Base-by-base conservation (phyloP, 1,140 invertebrate genomes). In the Neoseiulus cucumeris region DNA sequence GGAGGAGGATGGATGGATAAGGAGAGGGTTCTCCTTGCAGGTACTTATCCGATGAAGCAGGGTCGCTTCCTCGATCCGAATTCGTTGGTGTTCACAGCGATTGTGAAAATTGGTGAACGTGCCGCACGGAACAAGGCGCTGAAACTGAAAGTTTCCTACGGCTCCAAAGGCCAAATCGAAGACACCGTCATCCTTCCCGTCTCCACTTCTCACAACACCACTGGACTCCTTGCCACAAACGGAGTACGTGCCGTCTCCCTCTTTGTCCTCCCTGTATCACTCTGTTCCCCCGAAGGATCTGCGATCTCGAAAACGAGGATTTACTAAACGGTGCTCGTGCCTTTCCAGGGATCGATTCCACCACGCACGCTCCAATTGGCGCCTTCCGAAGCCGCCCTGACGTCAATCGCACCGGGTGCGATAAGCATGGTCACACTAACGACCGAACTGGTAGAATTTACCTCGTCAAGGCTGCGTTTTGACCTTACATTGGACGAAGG, bases 121-220 rank as follows among this genome's bases (percentile, higher is more conserved):
- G 51, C 51, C 14, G 22, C 51, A 18, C 51, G 51, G 33, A 59
- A 59, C 22, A 59, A 59, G 33, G 25, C 51, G 51, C 51, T 59
- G 25, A 59, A 59, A 59, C 22, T 59, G 17, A 59, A 59, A 33
- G 22, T 59, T 14, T 59, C 51, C 51, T 59, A 59, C 33, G 51
- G 51, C 25, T 59, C 51, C 14, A 59, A 59, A 25, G 51, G 51
- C 14, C 51, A 59, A 59, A 59, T 59, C 2, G 51, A 59, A n/a
- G 22, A 59, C 33, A 59, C 51, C 14, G 22, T 59, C 51, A 33
- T 25, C 25, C 22, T 59, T 14, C 51, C 51, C 25, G 51, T 59
- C 33, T 25, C 51, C 12, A 59, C 25, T 59, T 25, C 33, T 59
- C 51, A 59, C 51, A 59, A 59, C 22, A 59, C 51, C 51, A 59